Base-by-base conservation (phyloP, 2,888 invertebrate species). In the Cerastis rubricosa region DNA sequence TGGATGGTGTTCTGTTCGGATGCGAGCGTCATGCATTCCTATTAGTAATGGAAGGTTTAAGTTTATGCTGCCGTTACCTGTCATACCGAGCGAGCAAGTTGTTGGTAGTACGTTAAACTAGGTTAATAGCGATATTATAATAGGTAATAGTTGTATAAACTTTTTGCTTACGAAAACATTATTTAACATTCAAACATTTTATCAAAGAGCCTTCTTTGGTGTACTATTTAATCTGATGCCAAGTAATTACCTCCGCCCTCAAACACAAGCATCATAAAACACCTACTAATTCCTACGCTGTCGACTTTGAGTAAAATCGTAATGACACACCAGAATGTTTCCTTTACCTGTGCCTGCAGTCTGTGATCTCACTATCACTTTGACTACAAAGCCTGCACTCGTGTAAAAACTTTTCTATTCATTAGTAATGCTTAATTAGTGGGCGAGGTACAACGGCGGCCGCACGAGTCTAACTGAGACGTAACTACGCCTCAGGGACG, bases 361-460 rank as follows among this genome's bases (percentile, higher is more conserved):
- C 35, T 40, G 78, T 57, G 12, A n/a, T n/a, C 29, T n/a, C 12
- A 79, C n/a, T 43, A 49, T 3, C 43, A 49, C 47, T 22, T 49
- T 43, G 25, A 35, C 17, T 35, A 49, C 79, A 25, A 78, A 71
- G 14, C 35, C 29, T 35, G 12, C 43, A 45, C 25, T 17, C 65
- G 45, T 45, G 51, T 25, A n/a, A 59, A 51, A 59, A 45, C 49
- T 49, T 49, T 71, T 57, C 8, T 57, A 49, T 47, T 40, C 11
- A 45, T 45, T 47, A 14, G 40, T 43, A 29, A 25, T 47, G 63
- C 71, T 78, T 71, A 78, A 65, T 78, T 64, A 77, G 29, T 0
- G 29, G 29, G 70, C 12, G 63, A 17, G 8, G 29, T 22, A 43
- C 49, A 29, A 22, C 49, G 64, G 11, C 22, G 29, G 25, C 14